Percentiles rank a stretch among this genome's conserved stretches.
These are phyloP conservation scores for Pipra filicauda DNA, from an alignment of 2,113 vertebrate genomes.

Conservation along the genomic window DNA sequence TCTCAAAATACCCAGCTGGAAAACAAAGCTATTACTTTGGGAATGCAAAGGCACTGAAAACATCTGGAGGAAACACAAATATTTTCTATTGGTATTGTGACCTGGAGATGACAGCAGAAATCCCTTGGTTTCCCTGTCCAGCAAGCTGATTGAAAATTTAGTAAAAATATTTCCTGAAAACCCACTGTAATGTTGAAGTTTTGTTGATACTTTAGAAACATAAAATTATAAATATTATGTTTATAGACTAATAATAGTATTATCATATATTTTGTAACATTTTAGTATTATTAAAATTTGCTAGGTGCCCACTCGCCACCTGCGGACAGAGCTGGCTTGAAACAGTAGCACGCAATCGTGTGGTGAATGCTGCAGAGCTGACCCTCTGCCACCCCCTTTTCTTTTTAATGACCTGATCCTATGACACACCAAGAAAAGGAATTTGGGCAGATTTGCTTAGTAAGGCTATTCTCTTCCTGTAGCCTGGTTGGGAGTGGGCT, in stretches of 20 bases:
- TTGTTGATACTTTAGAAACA: background rate
- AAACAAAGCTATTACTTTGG: conserved; percentile 42
- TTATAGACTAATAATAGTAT: background rate
- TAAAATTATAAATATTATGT: background rate
- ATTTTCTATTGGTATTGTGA: background rate
- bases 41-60: conserved; percentile 18
- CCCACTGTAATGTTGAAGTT: background rate
- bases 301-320: rapidly evolving
- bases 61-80: conserved; percentile 36
- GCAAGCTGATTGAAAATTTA: background rate
- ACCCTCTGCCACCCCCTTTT: background rate
- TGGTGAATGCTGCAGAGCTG: background rate
- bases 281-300: background rate
- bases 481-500: background rate
- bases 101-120: conserved; percentile 36
- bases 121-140: background rate
- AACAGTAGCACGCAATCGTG: rapidly evolving
- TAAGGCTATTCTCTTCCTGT: background rate
- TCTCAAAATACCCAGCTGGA: conserved; percentile 33
- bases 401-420: background rate
- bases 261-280: background rate
- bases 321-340: rapidly evolving
- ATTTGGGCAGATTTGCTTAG: background rate
- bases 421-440: background rate
- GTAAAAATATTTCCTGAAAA: background rate